Evolutionary conservation across 2,797 vertebrate species (phyloP), one percentile per base, ranked within the genome.

Genomic region (Gephyroberyx darwinii): DNA sequence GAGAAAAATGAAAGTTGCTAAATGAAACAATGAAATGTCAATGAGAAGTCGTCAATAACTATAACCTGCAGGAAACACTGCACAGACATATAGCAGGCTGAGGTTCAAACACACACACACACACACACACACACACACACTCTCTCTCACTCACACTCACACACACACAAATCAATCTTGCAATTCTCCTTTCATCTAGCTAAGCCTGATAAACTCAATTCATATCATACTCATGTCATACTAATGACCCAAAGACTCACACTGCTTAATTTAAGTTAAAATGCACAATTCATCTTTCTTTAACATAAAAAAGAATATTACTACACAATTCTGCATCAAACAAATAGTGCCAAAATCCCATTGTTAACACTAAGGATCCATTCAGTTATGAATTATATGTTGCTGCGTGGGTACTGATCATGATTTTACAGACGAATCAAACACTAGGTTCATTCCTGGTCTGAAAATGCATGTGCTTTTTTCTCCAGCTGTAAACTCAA

Each of bases 331-430:
- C 26, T 26, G 30, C 47, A 14, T 14, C 10, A 50, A 30, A 61
- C 26, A 33, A 55, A 55, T 2, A 8, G 69, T 81, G 55, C 67
- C 78, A 26, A 77, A 59, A 65, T 57, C 84, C 85, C 88, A 90
- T 86, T 90, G 86, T 86, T 81, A 87, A 87, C 69, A 72, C 68
- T 13, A 74, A 35, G 26, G 35, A 53, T 48, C n/a, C 39, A 17
- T 50, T 52, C 16, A 31, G 63, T 54, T 85, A 14, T 45, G 43
- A 45, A 45, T 45, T 45, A 45, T 37, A 16, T 71, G 31, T 68
- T 20, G 31, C 77, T 78, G 16, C 8, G 13, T 16, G 43, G 39
- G 13, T 80, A 71, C 43, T 30, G 1, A 39, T 58, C 30, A 19
- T 19, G 41, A 68, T 41, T 81, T 61, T 52, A 73, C 43, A 74